Conservation (phyloP, 2,888 invertebrate species). For the Aleiodes leptofemur region DNA sequence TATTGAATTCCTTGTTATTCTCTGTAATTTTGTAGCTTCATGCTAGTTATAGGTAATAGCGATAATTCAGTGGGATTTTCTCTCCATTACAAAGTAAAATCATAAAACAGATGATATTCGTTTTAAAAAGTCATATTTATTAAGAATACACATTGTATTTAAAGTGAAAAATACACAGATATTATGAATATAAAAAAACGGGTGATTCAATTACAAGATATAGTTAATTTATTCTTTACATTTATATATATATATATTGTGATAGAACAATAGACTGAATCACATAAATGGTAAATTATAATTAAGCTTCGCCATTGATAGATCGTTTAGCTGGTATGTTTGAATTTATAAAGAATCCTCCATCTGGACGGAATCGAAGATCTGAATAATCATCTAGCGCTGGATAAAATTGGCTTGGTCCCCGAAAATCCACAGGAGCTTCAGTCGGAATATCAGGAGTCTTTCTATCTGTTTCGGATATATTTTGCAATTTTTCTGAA, state of each 20-base stretch:
- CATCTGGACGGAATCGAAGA: slow-evolving; percentile 53
- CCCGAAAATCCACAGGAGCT: slow-evolving; percentile 46
- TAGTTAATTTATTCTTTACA: slow-evolving; percentile 3
- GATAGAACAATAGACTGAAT: slow-evolving; percentile 23
- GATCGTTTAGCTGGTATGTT: slow-evolving; percentile 37
- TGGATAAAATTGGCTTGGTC: slow-evolving; percentile 52
- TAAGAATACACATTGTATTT: slow-evolving; percentile 2
- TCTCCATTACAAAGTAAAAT: background rate
- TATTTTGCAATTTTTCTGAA: slow-evolving; percentile 2
- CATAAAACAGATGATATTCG: background rate
- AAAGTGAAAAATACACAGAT: background rate
- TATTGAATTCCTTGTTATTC: no score
- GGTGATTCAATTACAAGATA: slow-evolving; percentile 18
- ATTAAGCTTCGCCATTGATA: slow-evolving; percentile 14
- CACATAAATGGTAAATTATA: slow-evolving; percentile 4
- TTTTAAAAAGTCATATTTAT: slow-evolving; percentile 2
- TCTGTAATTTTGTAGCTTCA: no score
- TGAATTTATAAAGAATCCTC: slow-evolving; percentile 47
- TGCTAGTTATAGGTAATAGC: no score
- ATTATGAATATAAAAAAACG: background rate
- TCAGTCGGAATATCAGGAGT: slow-evolving; percentile 9
- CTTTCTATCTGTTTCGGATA: background rate
- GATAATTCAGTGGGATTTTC: no score
- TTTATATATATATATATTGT: slow-evolving; percentile 16
- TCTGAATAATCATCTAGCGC: slow-evolving; percentile 56